Conservation (phyloP, 2,113 vertebrate species). For the Podocnemis expansa region DNA sequence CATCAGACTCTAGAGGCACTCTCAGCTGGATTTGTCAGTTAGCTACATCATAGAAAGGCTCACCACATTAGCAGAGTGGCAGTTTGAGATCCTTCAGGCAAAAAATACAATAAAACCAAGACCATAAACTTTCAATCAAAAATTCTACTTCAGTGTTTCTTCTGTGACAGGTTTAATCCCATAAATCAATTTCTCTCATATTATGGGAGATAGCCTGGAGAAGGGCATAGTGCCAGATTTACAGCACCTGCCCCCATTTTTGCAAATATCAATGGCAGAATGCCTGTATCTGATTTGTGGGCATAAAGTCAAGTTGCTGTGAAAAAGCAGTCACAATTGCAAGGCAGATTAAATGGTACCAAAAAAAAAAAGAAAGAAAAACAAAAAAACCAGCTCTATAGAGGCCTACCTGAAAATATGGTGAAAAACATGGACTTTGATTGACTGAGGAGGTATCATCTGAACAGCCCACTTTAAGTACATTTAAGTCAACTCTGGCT, state of each 20-base stretch:
- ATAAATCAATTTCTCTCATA: not conserved
- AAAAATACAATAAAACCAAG: conserved; percentile 9
- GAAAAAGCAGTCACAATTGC: not conserved
- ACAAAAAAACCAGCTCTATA: not conserved
- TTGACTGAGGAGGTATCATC: not conserved
- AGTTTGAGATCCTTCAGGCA: conserved; percentile 19
- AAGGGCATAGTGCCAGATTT: conserved; percentile 1
- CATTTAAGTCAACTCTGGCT: too few species aligned
- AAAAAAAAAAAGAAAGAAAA: too few species aligned
- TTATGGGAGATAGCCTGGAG: not conserved
- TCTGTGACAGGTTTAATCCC: not conserved
- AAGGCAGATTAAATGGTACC: not conserved
- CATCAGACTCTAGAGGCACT: not conserved
- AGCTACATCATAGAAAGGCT: not conserved
- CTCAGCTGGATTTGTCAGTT: not conserved
- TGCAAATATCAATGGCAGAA: not conserved
- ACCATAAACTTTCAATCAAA: not conserved
- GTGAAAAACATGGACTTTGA: not conserved
- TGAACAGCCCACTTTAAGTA: too few species aligned
- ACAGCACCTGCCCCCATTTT: not conserved
- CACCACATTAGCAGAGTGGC: not conserved
- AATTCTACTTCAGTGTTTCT: not conserved
- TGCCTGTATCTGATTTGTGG: not conserved
- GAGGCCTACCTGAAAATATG: not conserved
- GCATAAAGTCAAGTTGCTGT: not conserved